These are phyloP conservation scores for Ophraella communa DNA, from an alignment of 2,888 invertebrate genomes.

Conservation along the genomic window DNA sequence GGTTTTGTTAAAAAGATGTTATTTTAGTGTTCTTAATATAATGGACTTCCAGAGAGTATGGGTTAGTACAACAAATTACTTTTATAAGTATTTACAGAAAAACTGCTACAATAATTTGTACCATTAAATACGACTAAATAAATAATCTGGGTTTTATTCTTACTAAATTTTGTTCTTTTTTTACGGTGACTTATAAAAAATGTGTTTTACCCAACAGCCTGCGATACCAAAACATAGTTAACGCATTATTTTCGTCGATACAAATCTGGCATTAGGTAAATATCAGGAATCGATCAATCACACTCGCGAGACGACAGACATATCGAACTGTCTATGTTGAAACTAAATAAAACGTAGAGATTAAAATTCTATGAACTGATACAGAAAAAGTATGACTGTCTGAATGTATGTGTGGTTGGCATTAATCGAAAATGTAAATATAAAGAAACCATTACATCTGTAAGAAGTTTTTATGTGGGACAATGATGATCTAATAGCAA, in stretches of 20 bases:
- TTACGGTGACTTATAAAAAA: no score
- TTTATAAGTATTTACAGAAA: no score
- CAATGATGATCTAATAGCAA: constrained; percentile 7
- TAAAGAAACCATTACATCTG: neutral
- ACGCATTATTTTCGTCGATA: constrained; percentile 2
- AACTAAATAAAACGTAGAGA: constrained; percentile 34
- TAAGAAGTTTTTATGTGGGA: constrained; percentile 10
- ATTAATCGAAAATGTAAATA: no score
- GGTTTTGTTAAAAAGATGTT: no score
- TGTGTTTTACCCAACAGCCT: neutral
- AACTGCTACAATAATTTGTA: no score
- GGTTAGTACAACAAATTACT: no score
- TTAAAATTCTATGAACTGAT: constrained; percentile 26
- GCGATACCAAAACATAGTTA: neutral
- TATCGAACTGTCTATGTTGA: constrained; percentile 36
- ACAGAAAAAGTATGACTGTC: neutral
- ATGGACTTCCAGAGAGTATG: no score
- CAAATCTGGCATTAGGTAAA: constrained; percentile 19
- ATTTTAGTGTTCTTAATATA: no score
- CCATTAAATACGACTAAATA: no score
- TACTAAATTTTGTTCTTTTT: no score
- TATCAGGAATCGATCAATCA: constrained; percentile 37
- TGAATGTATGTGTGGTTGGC: no score
- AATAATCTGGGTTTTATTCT: no score
- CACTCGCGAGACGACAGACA: constrained; percentile 33